These are phyloP conservation scores for Tricholauxania praeusta DNA, from an alignment of 2,888 invertebrate genomes.

Conservation along the genomic window DNA sequence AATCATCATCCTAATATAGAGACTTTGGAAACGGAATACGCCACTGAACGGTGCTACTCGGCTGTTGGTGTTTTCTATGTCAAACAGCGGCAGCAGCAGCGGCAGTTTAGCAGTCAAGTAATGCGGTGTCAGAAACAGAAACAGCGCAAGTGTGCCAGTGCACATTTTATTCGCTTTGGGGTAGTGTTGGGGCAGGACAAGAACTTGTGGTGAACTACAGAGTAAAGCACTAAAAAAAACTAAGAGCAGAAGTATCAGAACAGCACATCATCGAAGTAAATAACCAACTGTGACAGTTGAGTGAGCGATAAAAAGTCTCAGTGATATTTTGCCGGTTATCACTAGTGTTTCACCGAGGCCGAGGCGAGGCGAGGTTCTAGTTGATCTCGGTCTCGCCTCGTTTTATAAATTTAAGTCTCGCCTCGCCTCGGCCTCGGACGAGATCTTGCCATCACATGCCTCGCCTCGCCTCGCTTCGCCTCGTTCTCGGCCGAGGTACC, in stretches of 20 bases:
- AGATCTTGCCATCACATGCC: too few species aligned
- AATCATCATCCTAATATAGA: conserved; percentile 48
- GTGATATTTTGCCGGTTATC: too few species aligned
- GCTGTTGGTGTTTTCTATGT: neutral
- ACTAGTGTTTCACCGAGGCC: too few species aligned
- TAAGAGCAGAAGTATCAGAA: neutral
- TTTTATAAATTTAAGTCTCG: too few species aligned
- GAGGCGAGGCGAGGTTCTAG: too few species aligned
- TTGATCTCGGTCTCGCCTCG: too few species aligned
- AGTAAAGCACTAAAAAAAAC: neutral
- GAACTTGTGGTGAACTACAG: neutral
- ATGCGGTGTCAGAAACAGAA: conserved; percentile 4
- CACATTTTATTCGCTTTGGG: neutral
- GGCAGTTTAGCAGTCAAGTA: conserved; percentile 10
- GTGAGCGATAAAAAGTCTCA: too few species aligned
- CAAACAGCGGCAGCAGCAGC: neutral
- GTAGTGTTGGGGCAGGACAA: neutral
- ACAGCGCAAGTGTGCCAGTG: neutral
- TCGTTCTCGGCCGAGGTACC: too few species aligned
- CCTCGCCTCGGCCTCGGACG: too few species aligned
- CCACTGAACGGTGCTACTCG: conserved; percentile 29
- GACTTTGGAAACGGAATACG: conserved; percentile 46
- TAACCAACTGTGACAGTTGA: too few species aligned
- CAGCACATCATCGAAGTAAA: too few species aligned
- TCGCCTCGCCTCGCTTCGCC: too few species aligned